Base-by-base conservation (phyloP, 2,113 vertebrate genomes). In the Mastomys natalensis region DNA sequence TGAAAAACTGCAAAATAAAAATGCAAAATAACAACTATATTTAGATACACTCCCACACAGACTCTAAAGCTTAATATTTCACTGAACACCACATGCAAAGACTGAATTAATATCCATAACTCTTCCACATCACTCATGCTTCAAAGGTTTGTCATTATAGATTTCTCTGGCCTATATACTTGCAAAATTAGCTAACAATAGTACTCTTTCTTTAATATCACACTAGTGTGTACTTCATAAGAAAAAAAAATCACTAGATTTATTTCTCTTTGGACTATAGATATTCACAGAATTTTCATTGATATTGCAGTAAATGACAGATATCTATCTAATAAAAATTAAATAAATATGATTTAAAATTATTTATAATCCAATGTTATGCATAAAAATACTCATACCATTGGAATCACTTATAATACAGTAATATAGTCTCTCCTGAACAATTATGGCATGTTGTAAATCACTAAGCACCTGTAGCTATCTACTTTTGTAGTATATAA, bases 51-150 rank as follows among this genome's bases (percentile, higher is more conserved):
- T 97, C 97, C 96, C 93, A 97, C 95, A 96, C 96, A 96, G 86
- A 96, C 45, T 89, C 77, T 60, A 95, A 96, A 92, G 95, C 94
- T 97, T 98, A 97, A 97, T 98, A 98, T 96, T 97, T 97, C 97
- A 96, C 90, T 97, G 97, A 97, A 94, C 45, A 97, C 72, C 94
- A 95, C 91, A 95, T 93, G 91, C 88, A 96, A 97, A 95, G 66
- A 89, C 96, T 97, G 96, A 98, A 96, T 97, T 98, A 98, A 97
- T 97, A 97, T 95, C 94, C 89, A 91, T 97, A 97, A 98, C 77
- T 97, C 97, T 97, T 96, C 68, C 58, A 89, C 37, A 96, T 98
- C 97, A 97, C 73, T 98, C 97, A 97, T 95, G 96, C 74, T 93
- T 98, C 95, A 97, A 94, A 97, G 81, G 85, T 95, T 51, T 95